These are phyloP conservation scores for Phyto melanocephala DNA, from an alignment of 2,888 invertebrate species.

Conservation along the genomic window DNA sequence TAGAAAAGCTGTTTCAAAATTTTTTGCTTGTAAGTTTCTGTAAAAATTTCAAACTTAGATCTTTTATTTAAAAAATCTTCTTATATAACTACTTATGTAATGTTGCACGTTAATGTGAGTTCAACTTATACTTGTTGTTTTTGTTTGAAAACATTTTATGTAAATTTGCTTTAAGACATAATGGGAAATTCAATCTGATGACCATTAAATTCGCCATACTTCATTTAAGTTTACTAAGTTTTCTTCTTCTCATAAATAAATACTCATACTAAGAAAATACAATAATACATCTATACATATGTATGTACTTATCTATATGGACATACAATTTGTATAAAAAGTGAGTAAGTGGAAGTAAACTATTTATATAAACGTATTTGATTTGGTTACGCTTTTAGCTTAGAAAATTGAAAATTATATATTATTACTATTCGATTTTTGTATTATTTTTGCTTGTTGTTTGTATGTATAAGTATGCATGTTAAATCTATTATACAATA, in stretches of 20 bases:
- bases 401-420: slow-evolving; percentile 34
- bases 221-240: slow-evolving; percentile 11
- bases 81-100: too few relatives aligned
- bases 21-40: too few relatives aligned
- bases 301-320: background rate
- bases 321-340: too few relatives aligned
- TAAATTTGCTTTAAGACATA: slow-evolving; percentile 14
- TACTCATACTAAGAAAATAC: background rate
- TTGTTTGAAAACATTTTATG: background rate
- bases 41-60: too few relatives aligned
- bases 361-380: slow-evolving; percentile 14
- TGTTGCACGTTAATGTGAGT: background rate
- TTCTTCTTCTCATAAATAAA: background rate
- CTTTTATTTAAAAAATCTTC: too few relatives aligned
- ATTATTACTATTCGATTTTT: slow-evolving; percentile 10
- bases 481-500: slow-evolving; percentile 31
- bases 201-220: slow-evolving; percentile 33
- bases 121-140: background rate
- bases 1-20: too few relatives aligned
- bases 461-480: background rate
- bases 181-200: slow-evolving; percentile 24
- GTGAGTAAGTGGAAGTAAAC: background rate
- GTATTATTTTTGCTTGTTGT: too few relatives aligned
- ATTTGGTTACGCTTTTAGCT: slow-evolving; percentile 25
- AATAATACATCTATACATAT: background rate